These are phyloP conservation scores for Leptinotarsa peninsularis DNA, from an alignment of 2,888 invertebrate species.

Conservation along the genomic window DNA sequence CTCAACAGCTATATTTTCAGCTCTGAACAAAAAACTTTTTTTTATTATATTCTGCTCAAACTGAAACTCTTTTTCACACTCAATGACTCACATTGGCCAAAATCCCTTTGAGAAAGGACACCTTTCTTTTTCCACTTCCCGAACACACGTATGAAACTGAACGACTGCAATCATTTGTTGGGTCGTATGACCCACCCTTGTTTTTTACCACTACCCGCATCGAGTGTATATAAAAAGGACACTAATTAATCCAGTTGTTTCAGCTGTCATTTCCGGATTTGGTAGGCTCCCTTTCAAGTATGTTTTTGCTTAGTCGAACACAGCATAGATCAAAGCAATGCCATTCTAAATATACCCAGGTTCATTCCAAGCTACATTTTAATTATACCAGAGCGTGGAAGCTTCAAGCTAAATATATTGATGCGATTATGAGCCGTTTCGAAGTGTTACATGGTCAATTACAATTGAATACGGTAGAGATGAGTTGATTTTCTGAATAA, in stretches of 20 bases:
- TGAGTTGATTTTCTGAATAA: no score
- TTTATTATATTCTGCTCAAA: no score
- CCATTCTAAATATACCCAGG: slow-evolving; percentile 43
- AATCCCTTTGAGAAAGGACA: no score
- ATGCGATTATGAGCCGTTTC: slow-evolving; percentile 14
- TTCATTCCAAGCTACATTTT: slow-evolving; percentile 39
- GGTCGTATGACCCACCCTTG: background rate
- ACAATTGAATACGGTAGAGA: no score
- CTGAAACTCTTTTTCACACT: no score
- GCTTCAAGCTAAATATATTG: slow-evolving; percentile 30
- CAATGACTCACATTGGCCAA: no score
- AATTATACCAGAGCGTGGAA: slow-evolving; percentile 33
- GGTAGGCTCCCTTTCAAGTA: slow-evolving; percentile 38
- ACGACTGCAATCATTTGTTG: no score
- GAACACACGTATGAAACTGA: no score
- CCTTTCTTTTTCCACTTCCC: no score
- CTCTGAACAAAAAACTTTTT: no score
- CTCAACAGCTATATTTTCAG: no score
- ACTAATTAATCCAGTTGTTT: slow-evolving; percentile 46
- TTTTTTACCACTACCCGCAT: slow-evolving; percentile 19
- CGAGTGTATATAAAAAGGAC: slow-evolving; percentile 20
- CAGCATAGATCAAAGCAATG: slow-evolving; percentile 44
- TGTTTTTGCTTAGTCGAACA: slow-evolving; percentile 39
- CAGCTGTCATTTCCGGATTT: slow-evolving; percentile 48
- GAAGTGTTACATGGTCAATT: background rate